Conservation (phyloP, 2,113 vertebrate genomes). For the Psettodes erumei region DNA sequence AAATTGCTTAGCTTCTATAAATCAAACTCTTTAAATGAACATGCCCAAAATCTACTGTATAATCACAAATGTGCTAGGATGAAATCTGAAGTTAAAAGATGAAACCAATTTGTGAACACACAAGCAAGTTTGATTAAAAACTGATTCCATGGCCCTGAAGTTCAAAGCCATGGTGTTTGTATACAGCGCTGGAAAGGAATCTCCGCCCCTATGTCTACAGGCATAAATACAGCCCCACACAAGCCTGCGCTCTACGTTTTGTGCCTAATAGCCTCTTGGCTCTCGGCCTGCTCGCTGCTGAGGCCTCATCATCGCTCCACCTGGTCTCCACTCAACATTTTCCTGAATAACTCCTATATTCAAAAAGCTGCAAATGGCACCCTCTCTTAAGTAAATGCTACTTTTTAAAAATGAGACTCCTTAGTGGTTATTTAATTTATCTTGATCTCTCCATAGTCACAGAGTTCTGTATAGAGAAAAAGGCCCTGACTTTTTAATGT, state of each 20-base stretch:
- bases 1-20: conserved; percentile 27
- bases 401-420: conserved; percentile 20
- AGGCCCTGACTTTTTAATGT: conserved; percentile 12
- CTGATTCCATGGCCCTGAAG: conserved; percentile 6
- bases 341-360: conserved; percentile 53
- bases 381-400: conserved; percentile 33
- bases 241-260: conserved; percentile 44
- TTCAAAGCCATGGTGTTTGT: conserved; percentile 36
- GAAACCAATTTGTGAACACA: conserved; percentile 47
- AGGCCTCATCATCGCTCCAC: conserved; percentile 56
- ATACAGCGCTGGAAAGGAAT: conserved; percentile 24
- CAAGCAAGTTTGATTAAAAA: conserved; percentile 57
- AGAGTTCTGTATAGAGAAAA: conserved; percentile 1
- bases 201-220: conserved; percentile 40
- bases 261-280: conserved; percentile 51
- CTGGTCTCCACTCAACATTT: conserved; percentile 57
- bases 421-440: conserved; percentile 34
- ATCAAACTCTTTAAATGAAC: conserved; percentile 27
- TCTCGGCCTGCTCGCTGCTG: conserved; percentile 43
- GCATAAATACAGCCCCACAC: conserved; percentile 45
- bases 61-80: conserved; percentile 32
- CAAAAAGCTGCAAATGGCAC: conserved; percentile 55
- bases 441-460: conserved; percentile 2
- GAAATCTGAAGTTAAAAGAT: conserved; percentile 35
- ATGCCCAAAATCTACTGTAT: conserved; percentile 3